Percentiles rank a stretch among this genome's conserved stretches.
These are phyloP conservation scores for Ceraclea dissimilis DNA, from an alignment of 2,888 invertebrate species.

Conservation along the genomic window DNA sequence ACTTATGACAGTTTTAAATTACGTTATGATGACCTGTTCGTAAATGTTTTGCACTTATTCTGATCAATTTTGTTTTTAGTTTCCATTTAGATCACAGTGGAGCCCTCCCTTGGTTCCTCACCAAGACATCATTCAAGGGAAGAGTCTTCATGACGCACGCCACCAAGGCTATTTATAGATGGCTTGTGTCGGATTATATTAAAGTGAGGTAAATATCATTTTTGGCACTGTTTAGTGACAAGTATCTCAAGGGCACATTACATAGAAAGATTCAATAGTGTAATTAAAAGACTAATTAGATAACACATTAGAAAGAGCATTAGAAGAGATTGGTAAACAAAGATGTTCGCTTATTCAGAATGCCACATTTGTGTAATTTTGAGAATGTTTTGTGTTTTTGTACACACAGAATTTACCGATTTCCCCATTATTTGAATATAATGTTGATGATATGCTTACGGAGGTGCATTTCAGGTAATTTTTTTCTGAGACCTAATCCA, in stretches of 20 bases:
- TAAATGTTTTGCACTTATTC: background rate
- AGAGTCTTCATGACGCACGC: conserved; percentile 99
- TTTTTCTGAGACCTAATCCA: too few relatives aligned
- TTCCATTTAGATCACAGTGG: conserved; percentile 99
- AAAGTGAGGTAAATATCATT: conserved; percentile 70
- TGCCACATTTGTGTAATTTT: too few relatives aligned
- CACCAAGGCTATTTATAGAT: conserved; percentile 97
- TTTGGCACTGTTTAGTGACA: too few relatives aligned
- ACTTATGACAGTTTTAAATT: too few relatives aligned
- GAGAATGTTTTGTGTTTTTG: too few relatives aligned
- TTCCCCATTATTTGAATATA: too few relatives aligned
- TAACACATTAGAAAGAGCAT: background rate
- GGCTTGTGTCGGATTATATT: conserved; percentile 97
- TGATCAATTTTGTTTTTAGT: conserved; percentile 43
- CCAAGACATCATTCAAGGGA: conserved; percentile 95
- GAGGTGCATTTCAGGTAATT: too few relatives aligned
- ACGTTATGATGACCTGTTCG: background rate
- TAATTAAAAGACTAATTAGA: background rate
- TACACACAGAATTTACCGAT: too few relatives aligned
- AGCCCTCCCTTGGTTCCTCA: conserved; percentile 94
- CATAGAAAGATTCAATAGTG: background rate
- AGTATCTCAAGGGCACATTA: background rate
- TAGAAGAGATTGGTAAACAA: too few relatives aligned
- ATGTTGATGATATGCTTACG: too few relatives aligned
- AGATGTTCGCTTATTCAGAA: too few relatives aligned